These are phyloP conservation scores for Eristalinus aeneus DNA, from an alignment of 2,888 invertebrate species.

Conservation along the genomic window DNA sequence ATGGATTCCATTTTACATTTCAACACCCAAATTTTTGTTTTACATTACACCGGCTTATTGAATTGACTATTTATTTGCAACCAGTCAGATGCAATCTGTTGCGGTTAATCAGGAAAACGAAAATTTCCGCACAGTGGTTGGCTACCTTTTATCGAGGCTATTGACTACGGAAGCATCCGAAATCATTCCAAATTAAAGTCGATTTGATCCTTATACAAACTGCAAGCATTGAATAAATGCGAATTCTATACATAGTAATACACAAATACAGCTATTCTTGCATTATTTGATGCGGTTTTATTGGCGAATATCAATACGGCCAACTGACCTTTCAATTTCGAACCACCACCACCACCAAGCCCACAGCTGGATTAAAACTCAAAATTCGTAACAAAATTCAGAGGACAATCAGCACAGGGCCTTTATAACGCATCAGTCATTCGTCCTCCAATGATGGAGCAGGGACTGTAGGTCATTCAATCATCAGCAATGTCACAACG, in stretches of 20 bases:
- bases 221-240: background rate
- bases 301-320: background rate
- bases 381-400: slow-evolving; percentile 41
- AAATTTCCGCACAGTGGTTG: background rate
- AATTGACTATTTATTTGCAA: background rate
- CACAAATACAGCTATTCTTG: background rate
- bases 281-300: slow-evolving; percentile 20
- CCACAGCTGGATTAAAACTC: slow-evolving; percentile 13
- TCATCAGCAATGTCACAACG: background rate
- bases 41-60: background rate
- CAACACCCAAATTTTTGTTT: background rate
- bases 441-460: background rate
- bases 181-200: slow-evolving; percentile 3
- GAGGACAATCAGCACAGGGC: slow-evolving; percentile 11
- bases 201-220: background rate
- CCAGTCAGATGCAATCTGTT: slow-evolving; percentile 16
- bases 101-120: background rate
- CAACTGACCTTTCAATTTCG: slow-evolving; percentile 21
- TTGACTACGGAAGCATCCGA: slow-evolving; percentile 29
- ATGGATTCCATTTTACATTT: background rate
- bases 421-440: slow-evolving; percentile 22
- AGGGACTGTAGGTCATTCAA: background rate
- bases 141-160: background rate
- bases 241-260: background rate
- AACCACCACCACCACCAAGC: background rate